Conservation (phyloP, 30 jellyfish, hydroid and myxozoan genomes). For the Haliclystus octoradiatus region DNA sequence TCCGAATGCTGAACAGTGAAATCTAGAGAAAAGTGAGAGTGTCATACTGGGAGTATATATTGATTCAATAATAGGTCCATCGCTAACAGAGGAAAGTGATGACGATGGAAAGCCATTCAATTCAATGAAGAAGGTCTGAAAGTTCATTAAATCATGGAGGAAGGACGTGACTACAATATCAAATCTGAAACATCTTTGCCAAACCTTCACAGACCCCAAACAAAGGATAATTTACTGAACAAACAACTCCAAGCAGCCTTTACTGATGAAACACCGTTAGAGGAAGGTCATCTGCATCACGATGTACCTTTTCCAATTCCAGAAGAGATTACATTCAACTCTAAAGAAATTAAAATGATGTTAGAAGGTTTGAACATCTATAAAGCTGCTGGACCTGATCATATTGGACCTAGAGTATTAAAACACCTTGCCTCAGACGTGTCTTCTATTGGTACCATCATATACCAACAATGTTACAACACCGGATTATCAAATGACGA, state of each 20-base stretch:
- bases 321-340: slow-evolving; percentile 12
- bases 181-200: slow-evolving; percentile 10
- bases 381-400: slow-evolving; percentile 44
- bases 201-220: slow-evolving; percentile 17
- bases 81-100: not conserved
- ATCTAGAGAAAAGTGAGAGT: not conserved
- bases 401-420: slow-evolving; percentile 22
- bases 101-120: not conserved
- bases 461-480: slow-evolving; percentile 17
- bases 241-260: slow-evolving; percentile 27
- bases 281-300: slow-evolving; percentile 7
- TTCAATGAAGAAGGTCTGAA: slow-evolving; percentile 18
- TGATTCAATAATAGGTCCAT: not conserved
- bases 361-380: slow-evolving; percentile 17
- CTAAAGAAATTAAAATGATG: slow-evolving; percentile 25
- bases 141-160: slow-evolving; percentile 14
- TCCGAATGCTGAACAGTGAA: not conserved
- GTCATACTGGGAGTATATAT: not conserved
- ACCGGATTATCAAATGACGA: slow-evolving; percentile 29
- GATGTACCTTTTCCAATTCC: slow-evolving; percentile 15
- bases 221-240: slow-evolving; percentile 20
- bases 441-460: slow-evolving; percentile 19
- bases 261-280: slow-evolving; percentile 10
- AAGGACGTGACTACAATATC: slow-evolving; percentile 18
- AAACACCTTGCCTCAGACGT: slow-evolving; percentile 25